Evolutionary conservation across 2,888 invertebrate genomes (phyloP), one percentile per base, ranked within the genome.

Genomic region (Metacarcinus magister): DNA sequence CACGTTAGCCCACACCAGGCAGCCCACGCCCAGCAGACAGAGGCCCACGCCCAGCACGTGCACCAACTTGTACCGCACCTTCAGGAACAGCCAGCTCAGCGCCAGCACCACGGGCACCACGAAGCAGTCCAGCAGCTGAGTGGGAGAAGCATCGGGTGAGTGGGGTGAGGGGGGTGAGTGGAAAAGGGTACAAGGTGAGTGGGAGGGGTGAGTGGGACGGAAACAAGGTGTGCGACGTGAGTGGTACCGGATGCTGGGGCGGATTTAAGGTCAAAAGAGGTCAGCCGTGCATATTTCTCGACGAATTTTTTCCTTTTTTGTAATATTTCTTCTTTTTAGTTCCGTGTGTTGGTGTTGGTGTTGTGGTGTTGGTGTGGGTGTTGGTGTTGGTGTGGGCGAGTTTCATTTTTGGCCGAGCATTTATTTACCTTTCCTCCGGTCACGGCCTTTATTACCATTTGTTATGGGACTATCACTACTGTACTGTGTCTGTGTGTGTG

Each of bases 121-220:
- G 97, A 99, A 98, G 97, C 99, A 99, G 97, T 99, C 98, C 97
- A 99, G 98, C 97, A 99, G 98, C 98, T 99, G 98, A 98, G 98
- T 97, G 98, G 98, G 96, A 98, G 97, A 89, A 98, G 39, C 46
- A 48, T 19, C 89, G 82, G 39, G 82, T 93, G n/a, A 43, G 75
- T 10, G 2, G 82, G 46, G 44, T 87, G 43, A 43, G 28, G 8
- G 8, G 82, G 32, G 82, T 10, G 82, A 32, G 82, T 19, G 32
- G 32, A 13, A 32, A 10, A 0, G 82, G 32, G n/a, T n/a, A 75
- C 75, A n/a, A 23, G 5, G 3, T 75, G 75, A 75, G 75, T 23
- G 75, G 75, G 28, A 8, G 54, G 54, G 54, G 54, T 54, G 54
- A 54, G 13, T 10, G 16, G 54, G 54, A 13, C 19, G 19, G 54